Conservation (phyloP, 1,140 invertebrate species). For the Pectinophora gossypiella region DNA sequence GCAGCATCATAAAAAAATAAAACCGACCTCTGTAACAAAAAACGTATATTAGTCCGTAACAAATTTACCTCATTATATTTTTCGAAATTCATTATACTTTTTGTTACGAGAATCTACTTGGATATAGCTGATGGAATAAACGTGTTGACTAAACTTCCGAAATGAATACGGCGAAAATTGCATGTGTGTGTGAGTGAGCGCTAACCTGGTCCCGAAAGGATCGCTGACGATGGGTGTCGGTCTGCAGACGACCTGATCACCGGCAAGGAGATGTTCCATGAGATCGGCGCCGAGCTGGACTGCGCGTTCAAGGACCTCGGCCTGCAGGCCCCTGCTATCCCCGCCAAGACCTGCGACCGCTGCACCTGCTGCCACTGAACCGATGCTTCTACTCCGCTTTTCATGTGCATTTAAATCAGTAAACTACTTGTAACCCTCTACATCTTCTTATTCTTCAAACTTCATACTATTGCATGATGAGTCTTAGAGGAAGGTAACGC, state of each 20-base stretch:
- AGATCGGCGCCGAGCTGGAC: conserved; percentile 98
- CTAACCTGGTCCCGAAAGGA: conserved; percentile 13
- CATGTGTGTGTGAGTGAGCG: conserved; percentile 35
- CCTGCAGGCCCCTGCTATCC: conserved; percentile 27
- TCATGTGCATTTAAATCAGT: conserved; percentile 47
- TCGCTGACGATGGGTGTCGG: no score
- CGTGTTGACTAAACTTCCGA: not conserved
- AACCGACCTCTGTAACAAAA: no score
- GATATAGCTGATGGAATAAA: conserved; percentile 67
- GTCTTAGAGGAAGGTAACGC: no score
- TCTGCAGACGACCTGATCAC: conserved; percentile 96
- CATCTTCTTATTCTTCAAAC: not conserved
- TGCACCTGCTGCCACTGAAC: conserved; percentile 64
- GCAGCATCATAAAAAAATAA: no score
- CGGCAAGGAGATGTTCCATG: conserved; percentile 98
- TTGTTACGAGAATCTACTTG: no score
- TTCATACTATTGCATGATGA: not conserved
- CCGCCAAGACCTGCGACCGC: conserved; percentile 33
- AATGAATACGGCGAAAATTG: conserved; percentile 12
- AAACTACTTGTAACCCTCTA: not conserved
- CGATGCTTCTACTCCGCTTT: conserved; percentile 15
- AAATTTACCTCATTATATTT: no score
- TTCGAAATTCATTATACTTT: no score
- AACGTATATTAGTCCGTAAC: no score
- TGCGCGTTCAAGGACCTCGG: conserved; percentile 93